These are phyloP conservation scores for Willowsia nigromaculata DNA, from an alignment of 2,888 invertebrate species.

Conservation along the genomic window DNA sequence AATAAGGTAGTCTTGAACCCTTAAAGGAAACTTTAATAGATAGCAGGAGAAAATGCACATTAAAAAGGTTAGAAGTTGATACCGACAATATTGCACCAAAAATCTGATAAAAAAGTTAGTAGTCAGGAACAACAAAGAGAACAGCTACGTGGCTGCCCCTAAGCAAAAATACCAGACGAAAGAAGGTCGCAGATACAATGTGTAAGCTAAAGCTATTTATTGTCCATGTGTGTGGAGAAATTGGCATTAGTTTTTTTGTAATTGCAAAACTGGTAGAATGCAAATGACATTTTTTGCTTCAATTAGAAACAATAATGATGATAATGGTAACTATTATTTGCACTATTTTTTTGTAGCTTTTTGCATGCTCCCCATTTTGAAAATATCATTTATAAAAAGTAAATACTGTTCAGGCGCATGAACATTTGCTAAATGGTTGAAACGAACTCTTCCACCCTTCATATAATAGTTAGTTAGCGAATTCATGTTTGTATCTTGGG, in stretches of 20 bases:
- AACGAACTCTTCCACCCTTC: too few species aligned
- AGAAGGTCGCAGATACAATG: neutral
- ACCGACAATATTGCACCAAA: neutral
- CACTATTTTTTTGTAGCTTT: neutral
- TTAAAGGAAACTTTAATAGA: neutral
- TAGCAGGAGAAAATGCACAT: neutral
- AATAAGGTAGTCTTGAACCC: too few species aligned
- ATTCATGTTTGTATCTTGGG: too few species aligned
- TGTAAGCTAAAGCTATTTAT: neutral
- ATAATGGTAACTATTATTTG: neutral
- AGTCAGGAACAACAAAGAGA: neutral
- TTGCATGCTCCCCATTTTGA: neutral
- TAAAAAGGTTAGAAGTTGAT: neutral
- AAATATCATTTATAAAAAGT: too few species aligned
- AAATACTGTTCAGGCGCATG: too few species aligned
- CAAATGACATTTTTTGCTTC: neutral
- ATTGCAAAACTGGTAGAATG: neutral
- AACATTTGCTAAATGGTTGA: too few species aligned
- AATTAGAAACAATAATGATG: neutral
- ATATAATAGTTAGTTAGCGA: too few species aligned
- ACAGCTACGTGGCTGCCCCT: neutral
- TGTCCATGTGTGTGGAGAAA: neutral
- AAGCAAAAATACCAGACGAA: neutral
- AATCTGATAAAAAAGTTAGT: too few species aligned
- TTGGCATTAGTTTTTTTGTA: neutral